These are phyloP conservation scores for Lypha dubia DNA, from an alignment of 2,888 invertebrate genomes.

Conservation along the genomic window DNA sequence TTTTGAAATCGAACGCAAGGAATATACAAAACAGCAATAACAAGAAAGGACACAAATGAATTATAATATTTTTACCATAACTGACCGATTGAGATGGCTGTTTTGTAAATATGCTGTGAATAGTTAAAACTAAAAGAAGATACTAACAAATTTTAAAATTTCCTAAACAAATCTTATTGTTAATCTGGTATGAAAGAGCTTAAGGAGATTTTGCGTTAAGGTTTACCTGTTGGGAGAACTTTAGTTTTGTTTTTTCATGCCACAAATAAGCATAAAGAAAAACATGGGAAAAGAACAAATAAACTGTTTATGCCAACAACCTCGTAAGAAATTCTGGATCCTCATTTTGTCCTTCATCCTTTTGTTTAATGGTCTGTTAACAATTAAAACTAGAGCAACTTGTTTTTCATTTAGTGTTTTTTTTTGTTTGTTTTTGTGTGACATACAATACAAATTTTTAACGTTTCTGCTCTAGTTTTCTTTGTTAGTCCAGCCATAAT, in stretches of 20 bases:
- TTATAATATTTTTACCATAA: slow-evolving; percentile 15
- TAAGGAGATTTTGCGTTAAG: slow-evolving; percentile 16
- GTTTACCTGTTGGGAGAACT: slow-evolving; percentile 55
- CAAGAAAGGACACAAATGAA: slow-evolving; percentile 16
- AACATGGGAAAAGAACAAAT: background rate
- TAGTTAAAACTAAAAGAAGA: background rate
- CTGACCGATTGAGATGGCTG: slow-evolving; percentile 44
- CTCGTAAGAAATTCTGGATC: background rate
- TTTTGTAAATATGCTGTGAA: slow-evolving; percentile 31
- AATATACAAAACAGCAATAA: background rate
- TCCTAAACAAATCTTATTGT: slow-evolving; percentile 54
- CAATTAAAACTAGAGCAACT: slow-evolving; percentile 79
- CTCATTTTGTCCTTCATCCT: slow-evolving; percentile 58
- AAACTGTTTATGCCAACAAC: background rate
- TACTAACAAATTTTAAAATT: slow-evolving; percentile 27
- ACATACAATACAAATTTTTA: slow-evolving; percentile 36
- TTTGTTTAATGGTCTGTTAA: slow-evolving; percentile 75
- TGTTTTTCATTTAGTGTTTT: slow-evolving; percentile 26
- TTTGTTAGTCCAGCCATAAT: slow-evolving; percentile 54
- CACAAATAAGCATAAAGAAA: background rate
- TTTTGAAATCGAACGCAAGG: background rate
- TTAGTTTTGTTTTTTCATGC: background rate
- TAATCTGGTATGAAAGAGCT: slow-evolving; percentile 20
- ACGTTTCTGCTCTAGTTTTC: slow-evolving; percentile 62
- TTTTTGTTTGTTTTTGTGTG: too few species aligned